Conservation (phyloP, 2,113 vertebrate genomes). For the Odobenus rosmarus region DNA sequence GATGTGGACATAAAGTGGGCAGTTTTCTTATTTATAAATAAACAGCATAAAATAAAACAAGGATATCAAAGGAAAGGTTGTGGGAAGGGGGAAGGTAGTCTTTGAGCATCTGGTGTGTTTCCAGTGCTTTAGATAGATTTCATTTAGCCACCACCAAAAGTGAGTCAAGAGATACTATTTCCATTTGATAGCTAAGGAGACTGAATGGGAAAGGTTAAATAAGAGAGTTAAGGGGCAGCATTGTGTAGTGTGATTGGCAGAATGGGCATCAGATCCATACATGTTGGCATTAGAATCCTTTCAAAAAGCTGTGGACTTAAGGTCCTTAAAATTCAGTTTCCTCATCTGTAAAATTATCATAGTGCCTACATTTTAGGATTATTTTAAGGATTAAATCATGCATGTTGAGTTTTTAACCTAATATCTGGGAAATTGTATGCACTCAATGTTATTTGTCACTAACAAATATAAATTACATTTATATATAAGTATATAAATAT, state of each 20-base stretch:
- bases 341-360: background rate
- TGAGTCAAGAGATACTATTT: background rate
- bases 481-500: background rate
- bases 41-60: background rate
- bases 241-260: background rate
- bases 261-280: background rate
- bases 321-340: conserved; percentile 9
- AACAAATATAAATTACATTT: background rate
- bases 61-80: background rate
- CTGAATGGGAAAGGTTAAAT: background rate
- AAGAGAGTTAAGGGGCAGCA: background rate
- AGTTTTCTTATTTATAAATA: background rate
- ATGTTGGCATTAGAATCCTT: background rate
- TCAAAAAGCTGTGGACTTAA: background rate
- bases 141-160: background rate
- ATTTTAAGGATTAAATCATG: background rate
- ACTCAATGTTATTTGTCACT: background rate
- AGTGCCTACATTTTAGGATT: background rate
- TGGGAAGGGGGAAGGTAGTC: background rate
- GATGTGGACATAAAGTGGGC: background rate
- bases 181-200: background rate
- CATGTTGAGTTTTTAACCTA: background rate
- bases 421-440: background rate
- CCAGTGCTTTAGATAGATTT: background rate
- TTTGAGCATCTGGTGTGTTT: background rate